Evolutionary conservation across 1,140 invertebrate genomes (phyloP).

Genomic region (Macrobrachium nipponense): DNA sequence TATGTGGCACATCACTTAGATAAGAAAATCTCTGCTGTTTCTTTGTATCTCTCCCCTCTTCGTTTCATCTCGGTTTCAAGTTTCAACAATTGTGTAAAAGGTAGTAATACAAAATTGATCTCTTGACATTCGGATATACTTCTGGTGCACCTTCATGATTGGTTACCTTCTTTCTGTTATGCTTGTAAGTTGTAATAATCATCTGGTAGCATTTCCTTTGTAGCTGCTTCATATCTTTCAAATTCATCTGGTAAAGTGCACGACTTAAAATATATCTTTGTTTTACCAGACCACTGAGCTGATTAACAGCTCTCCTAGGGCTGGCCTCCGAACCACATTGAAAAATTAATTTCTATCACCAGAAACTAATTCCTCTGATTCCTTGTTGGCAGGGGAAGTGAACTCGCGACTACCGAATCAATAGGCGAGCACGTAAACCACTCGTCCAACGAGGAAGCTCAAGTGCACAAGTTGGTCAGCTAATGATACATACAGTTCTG

Average conservation of each 20-base stretch:
- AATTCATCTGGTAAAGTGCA: slow-evolving; percentile 32
- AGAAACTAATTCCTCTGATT: no score
- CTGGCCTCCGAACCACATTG: no score
- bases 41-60: slow-evolving; percentile 50
- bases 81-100: slow-evolving; percentile 58
- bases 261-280: no score
- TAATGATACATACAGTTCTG: slow-evolving; percentile 49
- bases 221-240: slow-evolving; percentile 31
- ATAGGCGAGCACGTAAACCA: no score
- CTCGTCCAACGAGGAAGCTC: no score
- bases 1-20: slow-evolving; percentile 59
- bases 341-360: no score
- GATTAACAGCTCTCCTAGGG: no score
- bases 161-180: slow-evolving; percentile 47
- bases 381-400: no score
- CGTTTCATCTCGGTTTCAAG: no score
- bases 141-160: slow-evolving; percentile 63
- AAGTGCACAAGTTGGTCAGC: slow-evolving; percentile 37
- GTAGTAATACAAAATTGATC: slow-evolving; percentile 55
- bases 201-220: slow-evolving; percentile 43
- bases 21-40: slow-evolving; percentile 49
- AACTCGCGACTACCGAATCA: no score
- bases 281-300: no score
- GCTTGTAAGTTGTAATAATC: neutral
- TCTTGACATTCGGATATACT: slow-evolving; percentile 63